A percentile compares a stretch with the other conserved stretches of the same genome.
phyloP scores from a whole-genome alignment of 2,888 invertebrate genomes.

The Eretmocerus hayati region DNA sequence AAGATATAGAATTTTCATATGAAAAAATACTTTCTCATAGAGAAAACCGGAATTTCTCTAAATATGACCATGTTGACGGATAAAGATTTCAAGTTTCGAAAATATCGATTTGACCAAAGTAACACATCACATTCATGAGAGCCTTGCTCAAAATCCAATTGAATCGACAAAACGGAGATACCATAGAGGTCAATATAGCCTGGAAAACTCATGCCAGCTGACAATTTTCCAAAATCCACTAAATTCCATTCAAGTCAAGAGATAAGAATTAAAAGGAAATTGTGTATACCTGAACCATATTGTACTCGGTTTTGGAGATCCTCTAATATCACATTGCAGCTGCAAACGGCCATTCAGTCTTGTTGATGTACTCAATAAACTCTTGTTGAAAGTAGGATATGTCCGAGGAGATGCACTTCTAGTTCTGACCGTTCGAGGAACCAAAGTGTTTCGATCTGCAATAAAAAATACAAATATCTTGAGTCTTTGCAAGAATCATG shows the following conservation, averaged over 20 bases:
- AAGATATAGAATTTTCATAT: too few species aligned
- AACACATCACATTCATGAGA: too few species aligned
- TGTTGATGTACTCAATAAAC: slow-evolving; percentile 53
- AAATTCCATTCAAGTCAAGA: background rate
- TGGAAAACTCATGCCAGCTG: too few species aligned
- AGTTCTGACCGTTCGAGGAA: slow-evolving; percentile 51
- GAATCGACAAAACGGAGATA: too few species aligned
- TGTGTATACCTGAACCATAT: slow-evolving; percentile 52
- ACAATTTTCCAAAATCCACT: background rate
- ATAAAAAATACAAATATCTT: background rate
- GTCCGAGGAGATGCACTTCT: slow-evolving; percentile 55
- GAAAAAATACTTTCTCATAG: too few species aligned
- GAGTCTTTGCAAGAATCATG: background rate
- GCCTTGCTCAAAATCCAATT: too few species aligned
- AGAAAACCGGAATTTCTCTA: too few species aligned
- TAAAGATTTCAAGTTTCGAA: too few species aligned
- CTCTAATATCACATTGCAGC: slow-evolving; percentile 54
- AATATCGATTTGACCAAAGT: too few species aligned
- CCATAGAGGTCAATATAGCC: too few species aligned
- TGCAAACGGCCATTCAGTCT: slow-evolving; percentile 55
- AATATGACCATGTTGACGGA: too few species aligned
- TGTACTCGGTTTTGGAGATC: slow-evolving; percentile 53
- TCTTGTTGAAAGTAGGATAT: slow-evolving; percentile 48
- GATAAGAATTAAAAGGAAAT: too few species aligned
- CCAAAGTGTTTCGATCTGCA: slow-evolving; percentile 33